A percentile compares a stretch with the other conserved stretches of the same genome.
phyloP scores from a whole-genome alignment of 2,113 vertebrate species.

The Dermatemys mawii region DNA sequence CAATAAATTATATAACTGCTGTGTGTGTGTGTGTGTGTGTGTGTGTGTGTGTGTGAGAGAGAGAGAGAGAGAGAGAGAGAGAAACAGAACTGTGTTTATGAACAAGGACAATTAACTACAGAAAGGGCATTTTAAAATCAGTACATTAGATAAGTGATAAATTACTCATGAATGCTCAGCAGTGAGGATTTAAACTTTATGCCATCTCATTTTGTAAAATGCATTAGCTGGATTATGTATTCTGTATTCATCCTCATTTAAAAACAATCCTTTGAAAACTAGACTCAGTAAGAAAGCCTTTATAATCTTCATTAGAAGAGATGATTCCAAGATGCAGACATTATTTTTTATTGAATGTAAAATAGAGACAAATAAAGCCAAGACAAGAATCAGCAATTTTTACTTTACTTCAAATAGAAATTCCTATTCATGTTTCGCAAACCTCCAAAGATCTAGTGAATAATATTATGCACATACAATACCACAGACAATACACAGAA shows the following conservation, averaged over 20 bases:
- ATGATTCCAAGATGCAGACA: background rate
- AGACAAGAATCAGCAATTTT: background rate
- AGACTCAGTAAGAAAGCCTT: constrained; percentile 10
- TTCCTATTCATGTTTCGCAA: background rate
- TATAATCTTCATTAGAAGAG: constrained; percentile 10
- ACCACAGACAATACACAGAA: background rate
- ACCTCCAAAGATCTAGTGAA: background rate
- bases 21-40: background rate
- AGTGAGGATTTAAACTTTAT: constrained; percentile 30
- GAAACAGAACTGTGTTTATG: background rate
- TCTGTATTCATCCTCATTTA: constrained; percentile 30
- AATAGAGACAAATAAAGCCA: background rate
- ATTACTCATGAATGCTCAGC: constrained; percentile 12
- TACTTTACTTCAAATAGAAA: background rate
- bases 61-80: too few relatives aligned
- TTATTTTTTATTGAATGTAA: background rate
- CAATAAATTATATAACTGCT: constrained; percentile 40
- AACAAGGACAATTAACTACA: constrained; percentile 46
- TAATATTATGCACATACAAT: background rate
- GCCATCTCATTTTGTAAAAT: constrained; percentile 46
- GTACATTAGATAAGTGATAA: background rate
- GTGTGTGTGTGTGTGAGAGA: background rate
- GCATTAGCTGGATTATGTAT: constrained; percentile 5
- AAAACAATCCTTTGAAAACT: background rate
- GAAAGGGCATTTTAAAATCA: constrained; percentile 39